Base-by-base conservation (phyloP, 2,797 vertebrate genomes). In the Sardinella longiceps region DNA sequence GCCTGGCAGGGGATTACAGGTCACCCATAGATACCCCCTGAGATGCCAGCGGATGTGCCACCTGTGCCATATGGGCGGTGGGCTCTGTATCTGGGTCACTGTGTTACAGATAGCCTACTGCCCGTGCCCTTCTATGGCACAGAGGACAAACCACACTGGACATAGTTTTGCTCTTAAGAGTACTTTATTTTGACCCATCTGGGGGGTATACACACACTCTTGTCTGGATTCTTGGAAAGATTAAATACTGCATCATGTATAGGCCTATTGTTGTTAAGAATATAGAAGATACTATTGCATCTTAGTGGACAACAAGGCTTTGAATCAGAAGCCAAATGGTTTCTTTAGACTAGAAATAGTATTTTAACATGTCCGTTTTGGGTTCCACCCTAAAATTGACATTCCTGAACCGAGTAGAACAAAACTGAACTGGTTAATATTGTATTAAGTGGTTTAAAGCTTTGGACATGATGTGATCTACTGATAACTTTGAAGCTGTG, bases 11-110 rank as follows among this genome's bases (percentile, higher is more conserved):
- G 37, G 70, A 77, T 77, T 23, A 43, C 37, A 77, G 33, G 70
- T 77, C 70, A 77, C 70, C 70, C 70, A 20, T 77, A 43, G 70
- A 20, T 77, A 77, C 70, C 18, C 70, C 70, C 70, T 39, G 70
- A 43, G 70, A 37, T 39, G 70, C 33, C 70, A 77, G 12, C 70
- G 9, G 70, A 77, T 77, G 33, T 20, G 12, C 70, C 70, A 43
- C 70, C 70, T 77, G 70, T 39, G 37, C 70, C 70, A 77, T 77
- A 77, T 77, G 70, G 66, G 18, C 15, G 1, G 15, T 37, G 33
- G 66, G 12, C 70, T 23, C 70, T 37, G 33, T 39, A 23, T 77
- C 70, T 39, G 18, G 70, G 70, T 77, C 70, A 23, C 70, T 77
- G 70, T 43, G 33, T 7, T 43, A 74, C 60, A 63, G 60, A 30